These are phyloP conservation scores for Campoplex capitator DNA, from an alignment of 2,888 invertebrate species.

Conservation along the genomic window DNA sequence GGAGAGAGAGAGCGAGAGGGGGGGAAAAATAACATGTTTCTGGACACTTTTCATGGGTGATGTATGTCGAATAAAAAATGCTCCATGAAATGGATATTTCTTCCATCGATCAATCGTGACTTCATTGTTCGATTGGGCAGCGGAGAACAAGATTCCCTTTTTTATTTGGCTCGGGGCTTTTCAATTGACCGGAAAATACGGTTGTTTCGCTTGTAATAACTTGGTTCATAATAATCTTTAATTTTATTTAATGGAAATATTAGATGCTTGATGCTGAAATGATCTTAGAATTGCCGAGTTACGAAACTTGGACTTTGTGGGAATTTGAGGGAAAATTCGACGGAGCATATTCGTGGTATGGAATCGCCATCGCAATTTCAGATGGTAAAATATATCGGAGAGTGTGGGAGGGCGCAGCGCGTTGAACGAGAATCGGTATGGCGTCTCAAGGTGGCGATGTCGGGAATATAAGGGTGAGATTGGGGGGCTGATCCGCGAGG, in stretches of 20 bases:
- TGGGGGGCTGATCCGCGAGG: conserved; percentile 52
- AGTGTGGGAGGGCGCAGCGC: conserved; percentile 5
- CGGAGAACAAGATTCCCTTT: neutral
- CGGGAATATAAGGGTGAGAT: conserved; percentile 79
- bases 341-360: neutral
- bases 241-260: neutral
- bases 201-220: neutral
- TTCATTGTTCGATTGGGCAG: neutral
- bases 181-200: neutral
- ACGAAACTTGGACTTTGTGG: neutral
- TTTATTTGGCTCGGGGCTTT: neutral
- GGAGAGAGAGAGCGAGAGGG: too few relatives aligned
- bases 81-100: conserved; percentile 11
- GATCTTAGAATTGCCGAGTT: too few relatives aligned
- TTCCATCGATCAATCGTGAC: neutral
- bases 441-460: conserved; percentile 80
- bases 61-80: conserved; percentile 9
- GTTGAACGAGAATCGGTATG: conserved; percentile 54
- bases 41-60: neutral
- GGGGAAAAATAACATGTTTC: conserved; percentile 3
- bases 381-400: neutral
- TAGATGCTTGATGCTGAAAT: neutral
- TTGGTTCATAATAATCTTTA: too few relatives aligned
- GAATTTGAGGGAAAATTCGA: neutral
- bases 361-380: conserved; percentile 40